These are phyloP conservation scores for Gari tellinella DNA, from an alignment of 2,888 invertebrate species.

Conservation along the genomic window DNA sequence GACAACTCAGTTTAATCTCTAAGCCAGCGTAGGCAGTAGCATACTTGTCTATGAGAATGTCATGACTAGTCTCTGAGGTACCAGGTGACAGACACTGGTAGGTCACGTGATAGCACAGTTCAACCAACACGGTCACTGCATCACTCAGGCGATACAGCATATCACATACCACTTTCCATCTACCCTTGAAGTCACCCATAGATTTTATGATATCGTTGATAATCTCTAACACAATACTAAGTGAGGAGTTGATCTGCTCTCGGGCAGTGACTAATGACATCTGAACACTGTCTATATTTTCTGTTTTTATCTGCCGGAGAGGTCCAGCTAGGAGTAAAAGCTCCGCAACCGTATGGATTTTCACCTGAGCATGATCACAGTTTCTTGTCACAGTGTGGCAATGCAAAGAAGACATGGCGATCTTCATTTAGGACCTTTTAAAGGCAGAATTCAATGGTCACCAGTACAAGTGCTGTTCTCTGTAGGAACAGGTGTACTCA, in stretches of 20 bases:
- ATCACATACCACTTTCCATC: constrained; percentile 73
- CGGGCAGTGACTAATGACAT: constrained; percentile 43
- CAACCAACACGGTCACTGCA: constrained; percentile 77
- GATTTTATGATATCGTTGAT: constrained; percentile 44
- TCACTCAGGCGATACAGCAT: constrained; percentile 75
- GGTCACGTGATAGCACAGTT: constrained; percentile 79
- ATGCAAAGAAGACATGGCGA: constrained; percentile 68
- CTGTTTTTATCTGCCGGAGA: constrained; percentile 79
- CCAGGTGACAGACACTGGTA: constrained; percentile 76
- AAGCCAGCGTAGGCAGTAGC: constrained; percentile 78
- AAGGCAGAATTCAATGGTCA: neutral
- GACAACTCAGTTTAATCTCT: constrained; percentile 80
- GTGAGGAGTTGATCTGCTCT: constrained; percentile 49
- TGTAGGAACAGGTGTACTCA: too few relatives aligned
- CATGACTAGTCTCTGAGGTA: constrained; percentile 37
- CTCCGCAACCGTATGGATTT: constrained; percentile 82
- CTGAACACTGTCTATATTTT: constrained; percentile 55
- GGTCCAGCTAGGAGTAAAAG: constrained; percentile 81
- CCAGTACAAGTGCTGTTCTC: too few relatives aligned
- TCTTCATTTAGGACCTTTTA: constrained; percentile 39
- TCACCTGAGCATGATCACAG: constrained; percentile 76
- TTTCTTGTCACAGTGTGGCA: constrained; percentile 73
- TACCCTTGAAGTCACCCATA: constrained; percentile 50
- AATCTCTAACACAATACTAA: constrained; percentile 46
- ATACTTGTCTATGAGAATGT: constrained; percentile 80